These are phyloP conservation scores for Leptopilina drosophilae DNA, from an alignment of 2,888 invertebrate genomes.

Conservation along the genomic window DNA sequence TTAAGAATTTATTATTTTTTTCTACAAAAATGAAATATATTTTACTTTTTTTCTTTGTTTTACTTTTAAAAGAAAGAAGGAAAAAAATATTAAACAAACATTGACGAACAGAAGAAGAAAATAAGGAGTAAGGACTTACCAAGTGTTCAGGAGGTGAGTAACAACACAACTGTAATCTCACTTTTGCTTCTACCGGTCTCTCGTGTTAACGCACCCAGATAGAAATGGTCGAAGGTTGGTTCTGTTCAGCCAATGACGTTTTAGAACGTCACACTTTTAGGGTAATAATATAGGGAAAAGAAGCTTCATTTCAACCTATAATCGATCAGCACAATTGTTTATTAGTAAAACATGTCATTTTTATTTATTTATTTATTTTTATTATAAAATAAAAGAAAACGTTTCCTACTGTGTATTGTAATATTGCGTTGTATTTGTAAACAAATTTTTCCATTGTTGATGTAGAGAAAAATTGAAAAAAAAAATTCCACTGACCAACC, in stretches of 20 bases:
- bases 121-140: conserved; percentile 63
- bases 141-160: conserved; percentile 71
- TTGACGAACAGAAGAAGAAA: not conserved
- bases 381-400: too few species aligned
- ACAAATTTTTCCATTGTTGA: not conserved
- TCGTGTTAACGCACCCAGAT: conserved; percentile 58
- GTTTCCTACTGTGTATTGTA: too few species aligned
- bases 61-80: too few species aligned
- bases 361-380: too few species aligned
- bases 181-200: conserved; percentile 67
- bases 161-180: conserved; percentile 72
- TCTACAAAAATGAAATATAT: too few species aligned
- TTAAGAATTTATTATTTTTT: too few species aligned
- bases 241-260: conserved; percentile 57
- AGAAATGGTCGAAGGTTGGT: conserved; percentile 55
- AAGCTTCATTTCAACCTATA: conserved; percentile 54
- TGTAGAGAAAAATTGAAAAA: too few species aligned
- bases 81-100: not conserved
- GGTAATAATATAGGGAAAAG: conserved; percentile 52
- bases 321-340: conserved; percentile 52
- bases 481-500: not conserved
- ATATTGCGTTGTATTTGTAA: too few species aligned
- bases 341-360: too few species aligned
- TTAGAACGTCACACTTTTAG: conserved; percentile 56
- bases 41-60: too few species aligned